Evolutionary conservation across 2,888 invertebrate genomes (phyloP).

Genomic region (Mamestra brassicae): DNA sequence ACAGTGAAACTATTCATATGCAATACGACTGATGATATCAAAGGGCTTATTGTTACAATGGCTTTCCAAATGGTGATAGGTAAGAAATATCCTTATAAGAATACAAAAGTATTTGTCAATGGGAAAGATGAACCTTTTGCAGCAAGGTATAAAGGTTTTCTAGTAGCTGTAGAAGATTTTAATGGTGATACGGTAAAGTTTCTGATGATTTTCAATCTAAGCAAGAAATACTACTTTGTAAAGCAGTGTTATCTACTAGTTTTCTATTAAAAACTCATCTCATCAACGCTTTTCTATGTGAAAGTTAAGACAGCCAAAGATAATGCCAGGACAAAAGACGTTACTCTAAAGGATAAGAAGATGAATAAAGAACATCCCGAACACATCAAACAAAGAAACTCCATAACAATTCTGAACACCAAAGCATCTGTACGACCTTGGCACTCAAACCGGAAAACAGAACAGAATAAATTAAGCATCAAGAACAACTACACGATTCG

Average conservation of each 20-base stretch:
- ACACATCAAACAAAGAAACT: conserved; percentile 21
- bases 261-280: conserved; percentile 1
- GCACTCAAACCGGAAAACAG: conserved; percentile 50
- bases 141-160: background rate
- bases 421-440: conserved; percentile 52
- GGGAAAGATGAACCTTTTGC: background rate
- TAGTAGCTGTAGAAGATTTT: background rate
- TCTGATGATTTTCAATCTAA: conserved; percentile 1
- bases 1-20: conserved; percentile 60
- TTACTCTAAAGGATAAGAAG: background rate
- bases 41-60: conserved; percentile 25
- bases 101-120: conserved; percentile 8
- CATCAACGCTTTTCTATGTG: background rate
- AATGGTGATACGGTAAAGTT: background rate
- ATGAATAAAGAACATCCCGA: background rate
- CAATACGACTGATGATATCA: conserved; percentile 55
- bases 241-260: background rate
- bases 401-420: conserved; percentile 12
- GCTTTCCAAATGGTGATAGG: background rate
- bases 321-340: background rate
- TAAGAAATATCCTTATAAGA: conserved; percentile 9
- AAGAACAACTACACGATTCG: conserved; percentile 11
- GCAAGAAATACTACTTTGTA: background rate
- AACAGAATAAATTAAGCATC: conserved; percentile 37
- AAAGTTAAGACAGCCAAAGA: background rate